Evolutionary conservation across 2,888 invertebrate genomes (phyloP), one percentile per base, ranked within the genome.

Genomic region (Platycnemis pennipes): DNA sequence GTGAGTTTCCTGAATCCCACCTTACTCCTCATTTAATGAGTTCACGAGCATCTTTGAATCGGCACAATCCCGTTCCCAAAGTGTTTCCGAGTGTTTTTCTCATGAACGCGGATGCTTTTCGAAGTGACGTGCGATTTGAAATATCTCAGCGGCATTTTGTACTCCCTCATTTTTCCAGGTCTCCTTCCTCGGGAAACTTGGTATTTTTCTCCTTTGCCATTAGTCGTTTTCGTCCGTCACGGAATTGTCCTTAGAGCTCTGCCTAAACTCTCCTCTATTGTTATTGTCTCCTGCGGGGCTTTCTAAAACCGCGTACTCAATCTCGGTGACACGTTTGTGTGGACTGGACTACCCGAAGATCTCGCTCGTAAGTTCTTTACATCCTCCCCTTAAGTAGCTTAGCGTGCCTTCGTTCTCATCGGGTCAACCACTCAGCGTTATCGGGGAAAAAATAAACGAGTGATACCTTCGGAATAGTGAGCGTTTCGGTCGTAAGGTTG

Each of bases 331-430:
- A 37, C 13, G 77, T 77, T 31, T 26, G 31, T 26, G n/a, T 77
- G 7, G 31, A 37, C 13, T 31, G 77, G 26, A 26, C 77, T 37
- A 77, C 77, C 26, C 11, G 13, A 37, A 77, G 31, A 77, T n/a
- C 31, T 77, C 77, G 8, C 77, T 53, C 19, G 53, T 13, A 19
- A 37, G 77, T 77, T 16, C 77, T 77, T 77, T 77, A 77, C 77
- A 77, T 77, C 77, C 77, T 87, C 5, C 46, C 46, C 26, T 87
- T 44, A 44, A 87, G 87, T 87, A 46, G 87, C 87, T 87, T 46
- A 46, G 87, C 87, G 11, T 87, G 87, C 44, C 87, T 45, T 46
- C 44, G n/a, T 46, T 46, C n/a, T 87, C 44, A 87, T 44, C 46
- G 19, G 26, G 37, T 44, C 44, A 46, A 87, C 87, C 46, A 87